Percentiles rank a stretch among this genome's conserved stretches.
These are phyloP conservation scores for Tetragnatha versicolor DNA, from an alignment of 1,140 invertebrate species.

Conservation along the genomic window DNA sequence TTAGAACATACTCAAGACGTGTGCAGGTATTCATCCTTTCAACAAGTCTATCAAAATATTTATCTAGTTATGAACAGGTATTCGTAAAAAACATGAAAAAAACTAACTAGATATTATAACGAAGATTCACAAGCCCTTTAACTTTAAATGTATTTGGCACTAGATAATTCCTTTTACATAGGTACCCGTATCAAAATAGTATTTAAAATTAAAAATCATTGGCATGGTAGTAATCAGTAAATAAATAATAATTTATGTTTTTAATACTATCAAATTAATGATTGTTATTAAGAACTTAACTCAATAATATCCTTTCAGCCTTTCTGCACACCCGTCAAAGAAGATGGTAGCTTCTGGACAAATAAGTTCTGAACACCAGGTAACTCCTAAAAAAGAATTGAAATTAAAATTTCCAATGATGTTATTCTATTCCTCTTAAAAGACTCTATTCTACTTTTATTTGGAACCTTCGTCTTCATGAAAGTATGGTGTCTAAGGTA, in stretches of 20 bases:
- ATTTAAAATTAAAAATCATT: no score
- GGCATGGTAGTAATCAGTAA: no score
- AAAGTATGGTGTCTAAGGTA: no score
- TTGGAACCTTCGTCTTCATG: no score
- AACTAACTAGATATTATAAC: not conserved
- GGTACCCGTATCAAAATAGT: no score
- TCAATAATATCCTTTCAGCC: not conserved
- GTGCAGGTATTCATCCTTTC: conserved; percentile 60
- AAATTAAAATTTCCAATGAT: no score
- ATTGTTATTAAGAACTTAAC: not conserved
- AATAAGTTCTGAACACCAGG: conserved; percentile 24
- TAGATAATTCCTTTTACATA: no score
- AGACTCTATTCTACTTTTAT: no score
- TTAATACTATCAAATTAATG: not conserved
- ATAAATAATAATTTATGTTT: not conserved
- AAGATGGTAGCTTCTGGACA: conserved; percentile 43
- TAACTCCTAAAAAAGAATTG: not conserved
- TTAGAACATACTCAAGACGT: conserved; percentile 94
- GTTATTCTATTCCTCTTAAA: no score
- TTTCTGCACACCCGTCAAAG: conserved; percentile 28
- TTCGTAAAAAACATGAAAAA: not conserved
- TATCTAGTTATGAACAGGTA: not conserved
- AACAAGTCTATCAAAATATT: not conserved
- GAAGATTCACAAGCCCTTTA: no score
- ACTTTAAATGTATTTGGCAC: no score